A percentile compares a stretch with the other conserved stretches of the same genome.
These are phyloP conservation scores for Eupithecia centaureata DNA, from an alignment of 2,888 invertebrate species.

Conservation along the genomic window DNA sequence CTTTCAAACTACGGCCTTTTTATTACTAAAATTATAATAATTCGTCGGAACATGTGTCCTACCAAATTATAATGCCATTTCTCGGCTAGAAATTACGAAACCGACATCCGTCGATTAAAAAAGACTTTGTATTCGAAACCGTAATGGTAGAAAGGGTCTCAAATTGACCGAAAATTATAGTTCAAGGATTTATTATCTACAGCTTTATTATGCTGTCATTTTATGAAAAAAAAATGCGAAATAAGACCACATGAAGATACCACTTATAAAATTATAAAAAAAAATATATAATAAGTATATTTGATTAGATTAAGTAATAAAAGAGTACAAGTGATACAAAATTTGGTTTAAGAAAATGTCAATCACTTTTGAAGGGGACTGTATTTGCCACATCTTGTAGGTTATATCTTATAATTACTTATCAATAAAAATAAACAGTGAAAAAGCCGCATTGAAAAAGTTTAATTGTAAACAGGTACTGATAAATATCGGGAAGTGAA, in stretches of 20 bases:
- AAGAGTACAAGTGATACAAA: not conserved
- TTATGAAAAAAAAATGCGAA: slow-evolving; percentile 1
- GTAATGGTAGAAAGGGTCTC: slow-evolving; percentile 50
- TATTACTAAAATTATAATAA: slow-evolving; percentile 62
- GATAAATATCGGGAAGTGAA: slow-evolving; percentile 16
- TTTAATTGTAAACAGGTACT: not conserved
- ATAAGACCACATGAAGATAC: not conserved
- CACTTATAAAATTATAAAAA: no score
- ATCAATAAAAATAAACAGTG: slow-evolving; percentile 8
- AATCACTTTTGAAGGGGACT: slow-evolving; percentile 10
- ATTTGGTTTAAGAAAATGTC: not conserved
- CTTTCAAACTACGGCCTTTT: slow-evolving; percentile 41
- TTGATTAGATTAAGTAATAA: not conserved
- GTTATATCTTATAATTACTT: no score
- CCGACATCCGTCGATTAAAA: slow-evolving; percentile 74
- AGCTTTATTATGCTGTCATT: slow-evolving; percentile 17
- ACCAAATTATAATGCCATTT: slow-evolving; percentile 57
- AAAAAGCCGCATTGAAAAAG: not conserved
- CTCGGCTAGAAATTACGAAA: slow-evolving; percentile 50
- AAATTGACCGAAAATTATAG: slow-evolving; percentile 50
- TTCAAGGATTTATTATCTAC: slow-evolving; percentile 13
- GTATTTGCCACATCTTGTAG: no score
- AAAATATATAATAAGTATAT: not conserved
- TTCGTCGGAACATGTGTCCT: slow-evolving; percentile 60
- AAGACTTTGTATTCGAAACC: slow-evolving; percentile 63